Percentiles rank a stretch among this genome's conserved stretches.
phyloP scores from a whole-genome alignment of 2,888 invertebrate genomes.

The Uropetala carovei region DNA sequence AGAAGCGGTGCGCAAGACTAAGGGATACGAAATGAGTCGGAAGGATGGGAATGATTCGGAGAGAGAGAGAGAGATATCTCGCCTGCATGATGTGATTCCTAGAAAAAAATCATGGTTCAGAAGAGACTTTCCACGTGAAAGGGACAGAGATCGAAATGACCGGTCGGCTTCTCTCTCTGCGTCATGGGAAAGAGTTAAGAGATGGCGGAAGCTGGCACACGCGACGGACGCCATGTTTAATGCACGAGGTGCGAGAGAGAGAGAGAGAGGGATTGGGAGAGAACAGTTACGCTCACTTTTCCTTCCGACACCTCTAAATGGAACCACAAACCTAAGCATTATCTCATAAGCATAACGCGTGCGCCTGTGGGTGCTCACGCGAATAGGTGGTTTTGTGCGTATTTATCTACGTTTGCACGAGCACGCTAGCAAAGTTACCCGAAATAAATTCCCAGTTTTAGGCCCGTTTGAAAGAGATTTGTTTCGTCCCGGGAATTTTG shows the following conservation, averaged over 20 bases:
- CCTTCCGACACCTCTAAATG: not conserved
- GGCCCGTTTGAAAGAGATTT: too few relatives aligned
- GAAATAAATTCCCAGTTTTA: too few relatives aligned
- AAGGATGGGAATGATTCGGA: not conserved
- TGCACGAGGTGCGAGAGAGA: not conserved
- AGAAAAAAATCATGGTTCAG: slow-evolving; percentile 24
- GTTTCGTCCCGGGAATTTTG: too few relatives aligned
- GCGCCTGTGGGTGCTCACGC: too few relatives aligned
- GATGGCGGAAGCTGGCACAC: too few relatives aligned
- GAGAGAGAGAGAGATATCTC: not conserved
- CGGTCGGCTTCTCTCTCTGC: slow-evolving; percentile 10
- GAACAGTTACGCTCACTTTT: not conserved
- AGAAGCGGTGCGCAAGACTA: not conserved
- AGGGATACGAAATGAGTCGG: not conserved
- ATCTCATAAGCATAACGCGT: too few relatives aligned
- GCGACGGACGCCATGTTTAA: not conserved
- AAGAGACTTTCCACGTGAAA: not conserved
- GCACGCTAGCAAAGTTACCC: too few relatives aligned
- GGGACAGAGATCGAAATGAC: not conserved
- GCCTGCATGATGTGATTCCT: not conserved
- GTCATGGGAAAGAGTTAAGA: not conserved
- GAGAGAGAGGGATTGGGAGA: not conserved
- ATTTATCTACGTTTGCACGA: too few relatives aligned
- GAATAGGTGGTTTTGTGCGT: too few relatives aligned
- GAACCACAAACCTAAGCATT: too few relatives aligned